Evolutionary conservation across 2,113 vertebrate genomes (phyloP).

Genomic region (Bos javanicus): DNA sequence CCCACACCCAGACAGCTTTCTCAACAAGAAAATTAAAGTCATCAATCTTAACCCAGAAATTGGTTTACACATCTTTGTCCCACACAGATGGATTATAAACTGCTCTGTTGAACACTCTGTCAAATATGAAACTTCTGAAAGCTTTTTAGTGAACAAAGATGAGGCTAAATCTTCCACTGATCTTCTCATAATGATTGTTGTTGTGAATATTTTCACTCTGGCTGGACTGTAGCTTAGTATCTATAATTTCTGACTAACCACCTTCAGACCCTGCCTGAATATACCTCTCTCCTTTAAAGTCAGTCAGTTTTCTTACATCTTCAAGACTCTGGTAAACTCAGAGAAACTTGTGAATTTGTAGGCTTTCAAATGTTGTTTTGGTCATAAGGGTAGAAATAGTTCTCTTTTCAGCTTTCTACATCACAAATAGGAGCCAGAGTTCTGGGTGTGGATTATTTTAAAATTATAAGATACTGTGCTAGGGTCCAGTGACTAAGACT

Average conservation of each 20-base stretch:
- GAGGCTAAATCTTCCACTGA: neutral
- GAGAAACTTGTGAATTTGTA: neutral
- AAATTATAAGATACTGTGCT: neutral
- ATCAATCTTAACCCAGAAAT: conserved; percentile 22
- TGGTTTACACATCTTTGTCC: neutral
- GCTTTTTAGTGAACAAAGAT: conserved; percentile 12
- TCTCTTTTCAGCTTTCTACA: neutral
- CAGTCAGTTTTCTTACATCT: neutral
- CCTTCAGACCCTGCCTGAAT: neutral
- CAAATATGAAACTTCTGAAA: conserved; percentile 24
- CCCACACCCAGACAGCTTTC: neutral
- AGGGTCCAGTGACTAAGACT: neutral
- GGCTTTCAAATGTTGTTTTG: neutral
- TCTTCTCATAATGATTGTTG: neutral
- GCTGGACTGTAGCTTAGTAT: neutral
- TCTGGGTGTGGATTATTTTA: neutral
- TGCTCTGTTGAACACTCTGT: conserved; percentile 4
- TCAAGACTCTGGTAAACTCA: neutral
- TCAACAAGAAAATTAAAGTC: conserved; percentile 30
- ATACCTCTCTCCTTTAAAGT: neutral
- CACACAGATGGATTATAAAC: neutral
- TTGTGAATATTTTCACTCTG: neutral
- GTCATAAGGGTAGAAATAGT: neutral
- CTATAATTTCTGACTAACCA: neutral
- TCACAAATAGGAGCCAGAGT: neutral